Evolutionary conservation across 2,113 vertebrate genomes (phyloP), one percentile per base, ranked within the genome.

Genomic region (Gnathonemus echidnorhynchus): DNA sequence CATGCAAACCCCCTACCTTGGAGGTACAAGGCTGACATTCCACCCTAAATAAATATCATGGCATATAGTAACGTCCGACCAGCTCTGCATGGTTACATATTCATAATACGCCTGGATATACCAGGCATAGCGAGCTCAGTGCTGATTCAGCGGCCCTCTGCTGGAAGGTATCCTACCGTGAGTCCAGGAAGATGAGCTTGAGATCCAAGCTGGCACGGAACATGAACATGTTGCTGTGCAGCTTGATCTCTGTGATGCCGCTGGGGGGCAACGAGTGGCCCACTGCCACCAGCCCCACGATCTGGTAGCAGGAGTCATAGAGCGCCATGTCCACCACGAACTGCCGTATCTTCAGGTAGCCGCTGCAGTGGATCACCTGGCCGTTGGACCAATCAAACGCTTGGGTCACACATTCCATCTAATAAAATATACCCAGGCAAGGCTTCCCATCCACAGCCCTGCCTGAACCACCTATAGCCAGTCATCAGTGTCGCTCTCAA

Each of bases 151-250:
- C n/a, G 8, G 9, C 58, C n/a, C n/a, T 27, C 58, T 10, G 8
- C 58, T 31, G n/a, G 62, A 27, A 27, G 27, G n/a, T 45, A 3
- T 2, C 88, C 52, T 94, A 99, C 98, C 97, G 97, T 91, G 97
- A 97, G 91, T 99, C 98, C 89, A 99, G 93, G 94, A 98, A 99
- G 88, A 99, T 98, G 87, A 99, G 95, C 92, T 99, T 98, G 45
- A 99, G 94, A 90, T 99, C 98, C 27, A 99, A 95, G 74, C 97
- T 98, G 88, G 98, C 98, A 77, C 98, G 95, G 93, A 99, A 99
- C 98, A 99, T 99, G 91, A 99, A 98, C 97, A 98, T 98, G 94
- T 98, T 99, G 48, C 97, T 98, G 93, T 98, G 96, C 39, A 99
- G 97, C 92, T 98, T 98, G 94, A 98, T 97, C 95, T 99, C 98